These are phyloP conservation scores for Chouioia cunea DNA, from an alignment of 2,888 invertebrate species.

Conservation along the genomic window DNA sequence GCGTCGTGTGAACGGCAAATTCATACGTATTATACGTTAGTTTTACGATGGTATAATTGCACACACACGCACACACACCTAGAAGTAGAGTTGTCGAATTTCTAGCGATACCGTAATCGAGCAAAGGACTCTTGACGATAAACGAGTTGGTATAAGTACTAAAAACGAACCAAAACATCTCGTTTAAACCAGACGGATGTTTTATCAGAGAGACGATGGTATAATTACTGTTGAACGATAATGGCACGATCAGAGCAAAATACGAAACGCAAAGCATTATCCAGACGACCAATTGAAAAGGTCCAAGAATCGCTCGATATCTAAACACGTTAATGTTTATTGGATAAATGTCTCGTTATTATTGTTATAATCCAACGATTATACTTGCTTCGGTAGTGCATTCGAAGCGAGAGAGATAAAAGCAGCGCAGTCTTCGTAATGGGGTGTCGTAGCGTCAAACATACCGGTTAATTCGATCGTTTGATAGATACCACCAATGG, in stretches of 20 bases:
- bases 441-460: conserved; percentile 76
- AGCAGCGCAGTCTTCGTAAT: conserved; percentile 82
- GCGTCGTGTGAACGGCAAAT: neutral
- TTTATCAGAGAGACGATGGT: conserved; percentile 77
- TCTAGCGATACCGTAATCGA: conserved; percentile 78
- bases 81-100: conserved; percentile 79
- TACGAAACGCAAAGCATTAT: conserved; percentile 79
- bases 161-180: conserved; percentile 91
- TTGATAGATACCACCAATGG: conserved; percentile 80
- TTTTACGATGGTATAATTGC: neutral
- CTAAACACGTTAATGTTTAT: conserved; percentile 65
- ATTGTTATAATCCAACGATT: no score
- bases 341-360: no score
- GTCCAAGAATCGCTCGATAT: conserved; percentile 86
- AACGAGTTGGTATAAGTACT: conserved; percentile 88
- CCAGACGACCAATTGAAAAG: conserved; percentile 88
- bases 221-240: conserved; percentile 79
- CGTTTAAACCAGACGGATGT: conserved; percentile 80
- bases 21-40: no score
- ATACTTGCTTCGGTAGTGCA: conserved; percentile 78
- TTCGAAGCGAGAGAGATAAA: conserved; percentile 84
- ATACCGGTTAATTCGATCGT: conserved; percentile 70
- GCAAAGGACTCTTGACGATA: conserved; percentile 66
- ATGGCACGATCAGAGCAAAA: conserved; percentile 80
- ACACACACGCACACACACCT: conserved; percentile 71